phyloP scores from a whole-genome alignment of 1,140 invertebrate species.

The Aethina tumida region DNA sequence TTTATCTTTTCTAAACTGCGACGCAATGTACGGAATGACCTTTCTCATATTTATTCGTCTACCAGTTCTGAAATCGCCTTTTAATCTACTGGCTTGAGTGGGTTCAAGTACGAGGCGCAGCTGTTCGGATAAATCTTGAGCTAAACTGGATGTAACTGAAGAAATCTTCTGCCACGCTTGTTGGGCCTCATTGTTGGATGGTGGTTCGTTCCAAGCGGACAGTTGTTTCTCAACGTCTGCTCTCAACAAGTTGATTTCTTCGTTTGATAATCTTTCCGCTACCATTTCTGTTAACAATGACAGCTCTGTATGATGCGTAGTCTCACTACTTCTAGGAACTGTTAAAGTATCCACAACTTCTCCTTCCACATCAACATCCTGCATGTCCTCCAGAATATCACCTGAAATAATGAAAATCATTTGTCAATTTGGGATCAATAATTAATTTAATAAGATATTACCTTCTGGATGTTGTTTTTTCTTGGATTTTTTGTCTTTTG shows the following conservation, averaged over 20 bases:
- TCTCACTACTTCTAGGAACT: slow-evolving; percentile 57
- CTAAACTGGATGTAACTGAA: slow-evolving; percentile 52
- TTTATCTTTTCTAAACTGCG: slow-evolving; percentile 97
- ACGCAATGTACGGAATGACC: slow-evolving; percentile 96
- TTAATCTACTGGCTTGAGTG: slow-evolving; percentile 80
- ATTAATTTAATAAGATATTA: slow-evolving; percentile 8
- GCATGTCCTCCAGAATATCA: slow-evolving; percentile 32
- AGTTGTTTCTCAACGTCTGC: slow-evolving; percentile 46
- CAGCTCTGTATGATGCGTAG: slow-evolving; percentile 42
- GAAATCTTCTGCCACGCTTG: slow-evolving; percentile 47
- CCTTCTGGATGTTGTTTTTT: slow-evolving; percentile 36
- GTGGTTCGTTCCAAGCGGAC: slow-evolving; percentile 40
- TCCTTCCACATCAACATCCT: slow-evolving; percentile 61
- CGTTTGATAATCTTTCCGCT: slow-evolving; percentile 13
- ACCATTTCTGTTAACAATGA: slow-evolving; percentile 21
- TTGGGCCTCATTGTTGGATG: slow-evolving; percentile 40
- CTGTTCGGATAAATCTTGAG: slow-evolving; percentile 89
- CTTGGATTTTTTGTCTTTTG: slow-evolving; percentile 38
- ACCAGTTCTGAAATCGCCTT: slow-evolving; percentile 91
- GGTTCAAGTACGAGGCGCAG: slow-evolving; percentile 90
- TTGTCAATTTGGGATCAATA: slow-evolving; percentile 4
- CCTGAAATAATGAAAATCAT: slow-evolving; percentile 13
- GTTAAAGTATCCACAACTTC: slow-evolving; percentile 57
- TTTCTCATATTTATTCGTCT: slow-evolving; percentile 97
- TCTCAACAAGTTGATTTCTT: slow-evolving; percentile 32